These are phyloP conservation scores for Drosophila pruinosa DNA, from an alignment of 1,140 invertebrate genomes.

Conservation along the genomic window DNA sequence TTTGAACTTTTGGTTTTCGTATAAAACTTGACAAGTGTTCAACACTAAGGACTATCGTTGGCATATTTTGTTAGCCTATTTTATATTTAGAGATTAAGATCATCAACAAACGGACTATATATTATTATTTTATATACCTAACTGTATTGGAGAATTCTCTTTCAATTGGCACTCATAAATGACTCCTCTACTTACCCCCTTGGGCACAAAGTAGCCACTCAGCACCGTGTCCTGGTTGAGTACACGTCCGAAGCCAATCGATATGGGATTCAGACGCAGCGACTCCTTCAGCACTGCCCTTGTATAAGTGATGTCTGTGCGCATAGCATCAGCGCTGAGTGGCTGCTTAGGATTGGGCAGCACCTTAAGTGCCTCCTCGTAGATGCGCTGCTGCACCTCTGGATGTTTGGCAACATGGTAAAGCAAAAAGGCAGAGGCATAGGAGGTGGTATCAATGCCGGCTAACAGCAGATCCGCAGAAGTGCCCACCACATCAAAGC, in stretches of 20 bases:
- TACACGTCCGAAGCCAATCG: slow-evolving; percentile 91
- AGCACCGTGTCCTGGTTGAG: slow-evolving; percentile 90
- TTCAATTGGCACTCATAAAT: not conserved
- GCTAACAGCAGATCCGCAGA: slow-evolving; percentile 92
- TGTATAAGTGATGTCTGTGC: slow-evolving; percentile 87
- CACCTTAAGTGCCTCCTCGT: slow-evolving; percentile 86
- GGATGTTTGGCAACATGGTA: slow-evolving; percentile 91
- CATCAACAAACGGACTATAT: too few relatives aligned
- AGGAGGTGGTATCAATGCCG: slow-evolving; percentile 94
- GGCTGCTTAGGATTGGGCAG: slow-evolving; percentile 83
- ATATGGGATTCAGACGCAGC: slow-evolving; percentile 91
- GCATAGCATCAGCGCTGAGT: slow-evolving; percentile 86
- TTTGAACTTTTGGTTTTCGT: too few relatives aligned
- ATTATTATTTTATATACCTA: too few relatives aligned
- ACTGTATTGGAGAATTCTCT: not conserved
- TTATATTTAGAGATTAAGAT: too few relatives aligned
- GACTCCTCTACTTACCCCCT: slow-evolving; percentile 87
- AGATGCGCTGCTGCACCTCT: slow-evolving; percentile 89
- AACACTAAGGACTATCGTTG: too few relatives aligned
- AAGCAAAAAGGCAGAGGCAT: slow-evolving; percentile 90
- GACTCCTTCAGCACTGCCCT: slow-evolving; percentile 93
- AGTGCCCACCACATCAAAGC: slow-evolving; percentile 91
- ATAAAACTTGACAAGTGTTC: too few relatives aligned
- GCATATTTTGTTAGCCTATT: too few relatives aligned
- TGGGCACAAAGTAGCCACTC: slow-evolving; percentile 92